phyloP scores from a whole-genome alignment of 2,888 invertebrate genomes.

The Heliconius sara region DNA sequence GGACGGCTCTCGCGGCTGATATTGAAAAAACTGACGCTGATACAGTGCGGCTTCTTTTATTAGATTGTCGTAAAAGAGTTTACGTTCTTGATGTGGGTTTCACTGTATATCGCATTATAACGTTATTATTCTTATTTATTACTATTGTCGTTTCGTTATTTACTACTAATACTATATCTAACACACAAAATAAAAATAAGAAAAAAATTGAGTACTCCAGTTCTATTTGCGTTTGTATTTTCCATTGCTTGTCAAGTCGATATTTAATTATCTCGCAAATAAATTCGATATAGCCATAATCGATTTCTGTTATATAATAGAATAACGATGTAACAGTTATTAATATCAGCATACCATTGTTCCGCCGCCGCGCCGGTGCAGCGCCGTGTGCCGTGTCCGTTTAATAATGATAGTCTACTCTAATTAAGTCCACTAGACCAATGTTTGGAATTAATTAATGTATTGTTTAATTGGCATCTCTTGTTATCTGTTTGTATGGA shows the following conservation, averaged over 20 bases:
- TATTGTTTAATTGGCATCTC: constrained; percentile 85
- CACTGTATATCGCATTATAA: constrained; percentile 43
- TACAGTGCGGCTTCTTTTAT: constrained; percentile 76
- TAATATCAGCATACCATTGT: constrained; percentile 61
- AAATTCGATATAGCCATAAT: constrained; percentile 40
- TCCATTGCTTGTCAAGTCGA: background rate
- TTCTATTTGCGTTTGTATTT: background rate
- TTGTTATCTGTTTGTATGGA: constrained; percentile 83
- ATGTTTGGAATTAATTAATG: constrained; percentile 85
- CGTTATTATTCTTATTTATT: constrained; percentile 43
- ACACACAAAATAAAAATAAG: background rate
- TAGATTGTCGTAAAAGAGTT: constrained; percentile 75
- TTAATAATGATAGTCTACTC: constrained; percentile 64
- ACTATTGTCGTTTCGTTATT: background rate
- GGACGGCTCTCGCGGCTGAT: constrained; percentile 76
- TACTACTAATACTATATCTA: background rate
- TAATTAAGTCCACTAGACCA: constrained; percentile 84
- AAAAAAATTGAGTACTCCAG: background rate
- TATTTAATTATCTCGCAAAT: background rate
- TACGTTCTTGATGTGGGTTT: constrained; percentile 58
- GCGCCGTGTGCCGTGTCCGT: constrained; percentile 54
- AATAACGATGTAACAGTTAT: constrained; percentile 54
- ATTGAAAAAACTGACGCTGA: constrained; percentile 77
- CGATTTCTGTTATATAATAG: constrained; percentile 28
- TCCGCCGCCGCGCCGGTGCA: constrained; percentile 46